Percentiles rank a stretch among this genome's conserved stretches.
phyloP scores from a whole-genome alignment of 2,113 vertebrate species.

The Candoia aspera region DNA sequence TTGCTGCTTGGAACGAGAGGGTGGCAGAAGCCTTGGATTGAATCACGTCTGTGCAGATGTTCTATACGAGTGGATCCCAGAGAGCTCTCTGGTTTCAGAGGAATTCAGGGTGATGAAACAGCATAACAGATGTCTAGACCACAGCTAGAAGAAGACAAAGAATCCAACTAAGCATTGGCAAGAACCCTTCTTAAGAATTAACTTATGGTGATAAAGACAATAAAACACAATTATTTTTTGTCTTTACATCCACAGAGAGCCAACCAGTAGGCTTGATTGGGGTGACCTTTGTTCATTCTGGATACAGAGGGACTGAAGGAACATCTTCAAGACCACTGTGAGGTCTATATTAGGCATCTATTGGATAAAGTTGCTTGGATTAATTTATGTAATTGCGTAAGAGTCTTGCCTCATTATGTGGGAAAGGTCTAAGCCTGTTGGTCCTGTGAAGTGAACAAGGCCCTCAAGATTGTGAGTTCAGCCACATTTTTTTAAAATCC shows the following conservation, averaged over 20 bases:
- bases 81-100: too few species aligned
- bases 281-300: neutral
- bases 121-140: too few species aligned
- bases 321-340: neutral
- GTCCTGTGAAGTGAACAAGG: neutral
- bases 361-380: neutral
- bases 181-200: too few species aligned
- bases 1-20: too few species aligned
- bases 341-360: neutral
- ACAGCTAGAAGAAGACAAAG: too few species aligned
- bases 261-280: neutral
- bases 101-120: too few species aligned
- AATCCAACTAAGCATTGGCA: too few species aligned
- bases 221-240: too few species aligned
- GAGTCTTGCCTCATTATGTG: neutral
- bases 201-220: too few species aligned
- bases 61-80: too few species aligned
- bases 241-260: neutral
- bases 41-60: too few species aligned
- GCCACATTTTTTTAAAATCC: neutral
- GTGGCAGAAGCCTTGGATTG: too few species aligned
- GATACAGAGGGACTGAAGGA: neutral
- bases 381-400: neutral
- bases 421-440: neutral
- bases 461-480: neutral